Conservation (phyloP, 2,888 invertebrate species). For the Allolobophora icterica region DNA sequence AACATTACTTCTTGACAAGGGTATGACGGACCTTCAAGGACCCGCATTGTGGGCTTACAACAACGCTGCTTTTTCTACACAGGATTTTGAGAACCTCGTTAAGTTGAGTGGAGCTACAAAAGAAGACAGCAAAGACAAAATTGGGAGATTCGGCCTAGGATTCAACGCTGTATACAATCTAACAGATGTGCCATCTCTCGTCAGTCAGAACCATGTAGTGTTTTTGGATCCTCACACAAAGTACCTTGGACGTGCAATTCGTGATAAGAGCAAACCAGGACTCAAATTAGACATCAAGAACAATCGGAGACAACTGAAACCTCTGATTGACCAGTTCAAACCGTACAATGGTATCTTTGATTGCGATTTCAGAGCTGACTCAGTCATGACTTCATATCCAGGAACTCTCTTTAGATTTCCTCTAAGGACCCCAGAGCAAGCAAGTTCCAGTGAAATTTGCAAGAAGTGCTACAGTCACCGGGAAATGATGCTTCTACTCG, state of each 20-base stretch:
- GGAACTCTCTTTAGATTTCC: slow-evolving; percentile 52
- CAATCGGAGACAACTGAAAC: slow-evolving; percentile 46
- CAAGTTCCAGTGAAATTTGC: slow-evolving; percentile 52
- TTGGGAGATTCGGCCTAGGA: slow-evolving; percentile 59
- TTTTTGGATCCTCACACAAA: slow-evolving; percentile 59
- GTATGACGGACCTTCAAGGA: slow-evolving; percentile 55
- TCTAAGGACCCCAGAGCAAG: slow-evolving; percentile 47
- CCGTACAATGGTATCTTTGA: slow-evolving; percentile 54
- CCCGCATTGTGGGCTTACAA: slow-evolving; percentile 58
- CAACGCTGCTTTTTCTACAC: slow-evolving; percentile 53
- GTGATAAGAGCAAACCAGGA: slow-evolving; percentile 49
- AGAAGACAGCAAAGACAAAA: slow-evolving; percentile 51
- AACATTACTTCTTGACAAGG: slow-evolving; percentile 50
- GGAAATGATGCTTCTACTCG: slow-evolving; percentile 52
- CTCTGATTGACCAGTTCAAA: slow-evolving; percentile 53
- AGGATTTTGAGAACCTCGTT: slow-evolving; percentile 55
- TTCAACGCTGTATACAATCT: slow-evolving; percentile 62
- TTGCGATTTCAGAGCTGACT: slow-evolving; percentile 43
- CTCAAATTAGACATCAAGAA: slow-evolving; percentile 49
- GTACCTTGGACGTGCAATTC: slow-evolving; percentile 50
- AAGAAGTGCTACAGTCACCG: slow-evolving; percentile 49
- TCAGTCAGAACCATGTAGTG: slow-evolving; percentile 54
- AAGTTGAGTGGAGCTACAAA: slow-evolving; percentile 57
- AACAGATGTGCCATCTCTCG: slow-evolving; percentile 60
- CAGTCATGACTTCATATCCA: slow-evolving; percentile 35